These are phyloP conservation scores for Drosophila parabipectinata DNA, from an alignment of 1,140 invertebrate genomes.

Conservation along the genomic window DNA sequence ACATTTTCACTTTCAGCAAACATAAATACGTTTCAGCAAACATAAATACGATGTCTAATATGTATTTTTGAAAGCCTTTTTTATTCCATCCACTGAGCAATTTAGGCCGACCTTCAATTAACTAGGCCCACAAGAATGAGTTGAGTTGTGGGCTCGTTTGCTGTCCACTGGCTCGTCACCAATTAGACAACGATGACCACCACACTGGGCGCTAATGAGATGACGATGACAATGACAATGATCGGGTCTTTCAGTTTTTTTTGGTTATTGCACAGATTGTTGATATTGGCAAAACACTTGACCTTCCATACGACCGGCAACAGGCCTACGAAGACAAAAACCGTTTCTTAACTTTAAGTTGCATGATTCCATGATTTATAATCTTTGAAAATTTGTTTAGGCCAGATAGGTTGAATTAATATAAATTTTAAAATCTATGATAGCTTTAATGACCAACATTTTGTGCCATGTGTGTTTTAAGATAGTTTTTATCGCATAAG, in stretches of 20 bases:
- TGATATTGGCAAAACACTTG: slow-evolving; percentile 50
- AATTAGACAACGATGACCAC: slow-evolving; percentile 51
- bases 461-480: background rate
- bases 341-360: background rate
- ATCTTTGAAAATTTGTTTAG: background rate
- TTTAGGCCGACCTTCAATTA: slow-evolving; percentile 31
- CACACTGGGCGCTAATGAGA: slow-evolving; percentile 38
- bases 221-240: slow-evolving; percentile 42
- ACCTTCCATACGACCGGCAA: slow-evolving; percentile 17
- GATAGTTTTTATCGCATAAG: background rate
- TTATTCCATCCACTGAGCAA: background rate
- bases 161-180: slow-evolving; percentile 61
- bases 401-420: background rate
- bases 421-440: background rate
- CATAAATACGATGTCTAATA: background rate
- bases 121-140: slow-evolving; percentile 28
- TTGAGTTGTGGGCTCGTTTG: slow-evolving; percentile 25
- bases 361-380: background rate
- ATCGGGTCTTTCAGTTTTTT: slow-evolving; percentile 15
- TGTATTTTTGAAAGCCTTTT: slow-evolving; percentile 12
- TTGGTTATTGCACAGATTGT: slow-evolving; percentile 28
- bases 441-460: background rate
- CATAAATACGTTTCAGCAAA: too few relatives aligned
- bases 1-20: background rate
- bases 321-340: slow-evolving; percentile 9